Conservation (phyloP, 2,888 invertebrate species). For the Hedychridium roseum region DNA sequence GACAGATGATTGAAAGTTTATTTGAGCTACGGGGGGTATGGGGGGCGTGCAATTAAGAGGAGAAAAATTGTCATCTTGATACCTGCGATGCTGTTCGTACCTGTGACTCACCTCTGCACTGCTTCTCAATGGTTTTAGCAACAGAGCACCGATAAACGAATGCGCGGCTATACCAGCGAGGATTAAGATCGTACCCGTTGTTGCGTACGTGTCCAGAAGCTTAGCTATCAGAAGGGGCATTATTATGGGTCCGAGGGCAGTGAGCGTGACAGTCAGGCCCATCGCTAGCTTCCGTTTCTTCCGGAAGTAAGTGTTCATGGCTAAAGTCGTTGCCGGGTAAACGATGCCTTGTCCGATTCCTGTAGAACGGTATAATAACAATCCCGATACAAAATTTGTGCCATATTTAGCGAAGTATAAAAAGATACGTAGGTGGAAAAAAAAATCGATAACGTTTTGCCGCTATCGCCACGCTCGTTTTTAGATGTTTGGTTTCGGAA, state of each 20-base stretch:
- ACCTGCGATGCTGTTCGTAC: not conserved
- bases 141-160: conserved; percentile 62
- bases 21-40: not conserved
- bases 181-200: conserved; percentile 64
- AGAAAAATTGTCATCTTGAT: not conserved
- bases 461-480: not conserved
- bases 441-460: not conserved
- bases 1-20: not conserved
- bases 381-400: not conserved
- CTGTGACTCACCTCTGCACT: conserved; percentile 23
- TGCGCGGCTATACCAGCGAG: conserved; percentile 65
- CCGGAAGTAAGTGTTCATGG: conserved; percentile 65
- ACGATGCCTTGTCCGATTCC: conserved; percentile 65
- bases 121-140: conserved; percentile 63
- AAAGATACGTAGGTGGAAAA: not conserved
- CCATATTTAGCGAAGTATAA: not conserved
- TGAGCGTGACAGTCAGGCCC: conserved; percentile 64
- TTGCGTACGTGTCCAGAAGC: conserved; percentile 59
- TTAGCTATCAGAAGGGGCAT: conserved; percentile 65
- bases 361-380: conserved; percentile 31
- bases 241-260: conserved; percentile 64
- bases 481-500: not conserved
- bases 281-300: conserved; percentile 65
- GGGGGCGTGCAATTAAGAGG: too few relatives aligned
- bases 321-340: conserved; percentile 64